Evolutionary conservation across 2,888 invertebrate genomes (phyloP).

Genomic region (Serrognathus titanus): DNA sequence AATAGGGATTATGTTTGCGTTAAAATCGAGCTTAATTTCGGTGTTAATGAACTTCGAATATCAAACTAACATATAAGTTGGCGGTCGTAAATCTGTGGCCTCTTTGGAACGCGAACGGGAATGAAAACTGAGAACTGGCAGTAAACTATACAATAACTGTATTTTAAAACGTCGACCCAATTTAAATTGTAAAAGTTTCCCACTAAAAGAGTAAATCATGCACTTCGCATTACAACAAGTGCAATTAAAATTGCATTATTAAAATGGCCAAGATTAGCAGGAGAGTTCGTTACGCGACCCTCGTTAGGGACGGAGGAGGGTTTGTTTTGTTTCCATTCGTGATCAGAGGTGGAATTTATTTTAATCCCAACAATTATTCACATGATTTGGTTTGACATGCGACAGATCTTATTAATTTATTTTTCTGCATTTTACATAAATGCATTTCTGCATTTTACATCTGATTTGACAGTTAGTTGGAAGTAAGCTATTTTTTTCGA

Average conservation of each 20-base stretch:
- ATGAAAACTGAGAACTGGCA: neutral
- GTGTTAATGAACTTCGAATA: neutral
- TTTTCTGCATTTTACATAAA: too few species aligned
- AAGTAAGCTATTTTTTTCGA: too few species aligned
- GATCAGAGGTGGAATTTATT: too few species aligned
- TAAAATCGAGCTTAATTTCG: neutral
- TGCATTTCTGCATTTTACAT: too few species aligned
- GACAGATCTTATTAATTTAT: too few species aligned
- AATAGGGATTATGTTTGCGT: too few species aligned
- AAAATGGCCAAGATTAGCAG: slow-evolving; percentile 20
- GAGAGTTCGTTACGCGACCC: slow-evolving; percentile 12
- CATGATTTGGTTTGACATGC: too few species aligned
- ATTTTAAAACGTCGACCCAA: slow-evolving; percentile 16
- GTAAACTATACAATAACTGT: slow-evolving; percentile 1
- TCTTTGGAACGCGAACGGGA: neutral
- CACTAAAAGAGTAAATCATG: slow-evolving; percentile 14
- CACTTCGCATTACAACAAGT: slow-evolving; percentile 6
- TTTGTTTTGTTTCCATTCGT: too few species aligned
- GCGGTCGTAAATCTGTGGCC: neutral
- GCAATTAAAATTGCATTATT: slow-evolving; percentile 16
- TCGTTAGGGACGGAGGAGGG: too few species aligned
- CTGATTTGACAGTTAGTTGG: too few species aligned
- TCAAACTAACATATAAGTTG: neutral
- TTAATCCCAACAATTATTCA: too few species aligned
- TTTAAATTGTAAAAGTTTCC: slow-evolving; percentile 22